phyloP scores from a whole-genome alignment of 2,797 vertebrate species.

The Chromis chromis region DNA sequence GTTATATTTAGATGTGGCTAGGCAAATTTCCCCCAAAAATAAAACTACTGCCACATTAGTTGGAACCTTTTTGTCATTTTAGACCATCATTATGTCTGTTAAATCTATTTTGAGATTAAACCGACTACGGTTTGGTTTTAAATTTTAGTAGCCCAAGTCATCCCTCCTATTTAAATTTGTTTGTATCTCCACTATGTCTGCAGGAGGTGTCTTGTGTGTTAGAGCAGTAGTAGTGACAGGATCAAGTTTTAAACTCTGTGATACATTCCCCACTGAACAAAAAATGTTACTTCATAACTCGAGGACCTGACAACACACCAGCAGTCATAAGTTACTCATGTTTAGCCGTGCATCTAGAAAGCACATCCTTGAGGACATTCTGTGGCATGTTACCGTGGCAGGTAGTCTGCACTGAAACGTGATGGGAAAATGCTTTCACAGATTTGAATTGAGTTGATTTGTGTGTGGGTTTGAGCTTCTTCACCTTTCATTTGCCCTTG shows the following conservation, averaged over 20 bases:
- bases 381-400: background rate
- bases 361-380: background rate
- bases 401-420: background rate
- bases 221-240: background rate
- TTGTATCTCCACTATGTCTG: background rate
- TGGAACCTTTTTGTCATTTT: background rate
- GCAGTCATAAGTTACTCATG: background rate
- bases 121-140: too few relatives aligned
- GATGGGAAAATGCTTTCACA: background rate
- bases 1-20: too few relatives aligned
- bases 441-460: constrained; percentile 9
- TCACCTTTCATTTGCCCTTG: constrained; percentile 61
- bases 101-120: background rate
- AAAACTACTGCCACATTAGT: background rate
- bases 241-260: background rate
- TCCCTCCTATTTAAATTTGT: background rate
- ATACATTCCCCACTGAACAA: background rate
- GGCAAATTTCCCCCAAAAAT: too few relatives aligned
- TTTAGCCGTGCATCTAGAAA: background rate
- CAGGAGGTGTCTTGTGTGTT: background rate
- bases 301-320: background rate
- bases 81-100: background rate
- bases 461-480: constrained; percentile 18
- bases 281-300: background rate
- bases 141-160: too few relatives aligned